phyloP scores from a whole-genome alignment of 2,888 invertebrate genomes.

The Tenthredo notha region DNA sequence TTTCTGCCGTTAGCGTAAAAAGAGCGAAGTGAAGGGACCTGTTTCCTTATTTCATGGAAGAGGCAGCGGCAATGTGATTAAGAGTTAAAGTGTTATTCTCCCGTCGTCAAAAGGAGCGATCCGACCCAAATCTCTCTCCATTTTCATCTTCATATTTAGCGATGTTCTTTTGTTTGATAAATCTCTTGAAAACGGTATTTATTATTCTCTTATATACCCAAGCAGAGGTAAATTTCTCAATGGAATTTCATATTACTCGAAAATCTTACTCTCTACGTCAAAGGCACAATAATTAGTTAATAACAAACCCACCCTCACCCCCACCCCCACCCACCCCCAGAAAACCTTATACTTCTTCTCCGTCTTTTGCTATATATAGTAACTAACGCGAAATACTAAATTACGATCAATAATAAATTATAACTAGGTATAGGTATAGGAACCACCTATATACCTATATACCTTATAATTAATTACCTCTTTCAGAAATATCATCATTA shows the following conservation, averaged over 20 bases:
- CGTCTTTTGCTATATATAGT: neutral
- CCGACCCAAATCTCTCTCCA: conserved; percentile 32
- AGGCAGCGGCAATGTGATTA: conserved; percentile 44
- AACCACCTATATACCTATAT: neutral
- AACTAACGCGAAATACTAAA: neutral
- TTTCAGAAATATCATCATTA: neutral
- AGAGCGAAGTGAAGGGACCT: neutral
- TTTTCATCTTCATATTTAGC: conserved; percentile 31
- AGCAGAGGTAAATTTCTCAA: neutral
- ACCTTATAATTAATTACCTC: neutral
- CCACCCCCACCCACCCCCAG: no score
- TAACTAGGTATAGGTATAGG: neutral
- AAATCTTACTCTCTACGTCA: neutral
- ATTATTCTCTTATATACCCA: conserved; percentile 22
- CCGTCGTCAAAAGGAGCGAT: conserved; percentile 5
- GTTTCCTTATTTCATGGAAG: conserved; percentile 42
- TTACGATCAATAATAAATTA: neutral
- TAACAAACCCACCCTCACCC: no score
- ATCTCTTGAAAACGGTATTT: conserved; percentile 37
- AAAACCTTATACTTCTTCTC: neutral
- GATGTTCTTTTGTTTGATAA: conserved; percentile 44
- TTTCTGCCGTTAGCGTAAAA: neutral
- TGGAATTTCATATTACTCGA: conserved; percentile 30
- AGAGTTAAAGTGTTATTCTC: conserved; percentile 48
- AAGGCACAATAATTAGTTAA: conserved; percentile 31